Percentiles rank a stretch among this genome's conserved stretches.
phyloP scores from a whole-genome alignment of 1,140 invertebrate genomes.

The Oncopodura yosiiana region DNA sequence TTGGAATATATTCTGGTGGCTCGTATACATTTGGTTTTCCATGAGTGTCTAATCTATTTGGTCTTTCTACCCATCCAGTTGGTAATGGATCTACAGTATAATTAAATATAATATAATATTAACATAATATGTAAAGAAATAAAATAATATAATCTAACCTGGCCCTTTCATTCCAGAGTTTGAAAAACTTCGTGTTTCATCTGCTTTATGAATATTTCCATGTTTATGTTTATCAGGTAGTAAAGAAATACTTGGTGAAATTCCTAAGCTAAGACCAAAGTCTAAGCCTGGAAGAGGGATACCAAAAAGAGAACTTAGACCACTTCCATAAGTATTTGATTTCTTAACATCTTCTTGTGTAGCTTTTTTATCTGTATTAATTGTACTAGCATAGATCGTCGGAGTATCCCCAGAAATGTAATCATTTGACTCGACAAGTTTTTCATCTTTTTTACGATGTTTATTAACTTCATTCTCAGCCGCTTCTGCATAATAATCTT shows the following conservation, averaged over 20 bases:
- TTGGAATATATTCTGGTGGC: no score
- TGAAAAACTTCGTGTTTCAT: conserved; percentile 41
- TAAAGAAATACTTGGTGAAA: conserved; percentile 28
- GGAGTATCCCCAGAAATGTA: conserved; percentile 51
- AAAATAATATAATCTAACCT: neutral
- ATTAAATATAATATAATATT: no score
- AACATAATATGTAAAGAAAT: no score
- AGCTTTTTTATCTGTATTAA: conserved; percentile 20
- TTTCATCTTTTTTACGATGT: conserved; percentile 23
- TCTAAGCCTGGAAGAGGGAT: conserved; percentile 64
- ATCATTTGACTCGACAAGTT: conserved; percentile 37
- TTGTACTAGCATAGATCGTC: conserved; percentile 52
- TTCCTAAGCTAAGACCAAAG: conserved; percentile 52
- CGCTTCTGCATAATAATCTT: conserved; percentile 1
- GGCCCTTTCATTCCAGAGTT: conserved; percentile 18
- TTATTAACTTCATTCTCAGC: conserved; percentile 9
- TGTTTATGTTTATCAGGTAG: conserved; percentile 20
- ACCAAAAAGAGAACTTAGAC: conserved; percentile 68
- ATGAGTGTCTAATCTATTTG: conserved; percentile 18
- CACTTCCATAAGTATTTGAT: conserved; percentile 21
- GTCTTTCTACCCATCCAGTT: conserved; percentile 26
- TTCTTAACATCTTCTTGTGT: conserved; percentile 18
- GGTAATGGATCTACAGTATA: conserved; percentile 33
- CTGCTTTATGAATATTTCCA: conserved; percentile 43
- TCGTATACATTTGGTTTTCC: conserved; percentile 45